These are phyloP conservation scores for Yasuhikotakia modesta DNA, from an alignment of 2,797 vertebrate species.

Conservation along the genomic window DNA sequence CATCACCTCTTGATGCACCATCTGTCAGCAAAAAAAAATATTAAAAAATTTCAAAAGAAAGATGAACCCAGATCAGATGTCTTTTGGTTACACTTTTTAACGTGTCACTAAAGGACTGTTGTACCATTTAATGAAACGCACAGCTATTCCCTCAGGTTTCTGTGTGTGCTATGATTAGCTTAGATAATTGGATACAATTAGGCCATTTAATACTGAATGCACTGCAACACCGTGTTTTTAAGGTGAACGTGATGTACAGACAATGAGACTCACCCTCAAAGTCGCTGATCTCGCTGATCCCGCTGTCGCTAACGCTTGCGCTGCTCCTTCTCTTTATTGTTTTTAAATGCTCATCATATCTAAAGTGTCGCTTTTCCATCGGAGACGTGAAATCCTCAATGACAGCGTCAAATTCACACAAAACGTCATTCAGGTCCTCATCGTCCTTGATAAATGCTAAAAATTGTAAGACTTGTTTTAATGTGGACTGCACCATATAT, in stretches of 20 bases:
- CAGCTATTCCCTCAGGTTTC: too few species aligned
- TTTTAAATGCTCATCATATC: constrained; percentile 90
- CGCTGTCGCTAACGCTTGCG: constrained; percentile 89
- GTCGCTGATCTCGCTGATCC: constrained; percentile 94
- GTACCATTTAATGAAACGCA: too few species aligned
- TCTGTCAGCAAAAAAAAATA: too few species aligned
- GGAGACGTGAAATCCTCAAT: constrained; percentile 91
- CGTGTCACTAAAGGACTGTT: too few species aligned
- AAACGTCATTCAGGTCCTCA: constrained; percentile 82
- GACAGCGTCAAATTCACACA: constrained; percentile 93
- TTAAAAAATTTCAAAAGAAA: too few species aligned
- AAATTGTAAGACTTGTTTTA: not conserved
- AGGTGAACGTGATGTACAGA: not conserved
- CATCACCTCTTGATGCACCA: too few species aligned
- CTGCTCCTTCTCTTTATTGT: constrained; percentile 91
- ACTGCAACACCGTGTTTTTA: too few species aligned
- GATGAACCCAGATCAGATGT: too few species aligned
- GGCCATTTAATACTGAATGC: too few species aligned
- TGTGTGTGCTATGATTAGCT: too few species aligned
- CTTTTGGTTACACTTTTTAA: too few species aligned
- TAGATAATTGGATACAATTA: too few species aligned
- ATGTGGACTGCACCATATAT: not conserved
- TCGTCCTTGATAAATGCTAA: constrained; percentile 70
- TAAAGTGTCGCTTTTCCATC: constrained; percentile 86
- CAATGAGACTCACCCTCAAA: constrained; percentile 83